Base-by-base conservation (phyloP, 37 sponge, comb jelly and placozoan genomes). In the Crambe crambe region DNA sequence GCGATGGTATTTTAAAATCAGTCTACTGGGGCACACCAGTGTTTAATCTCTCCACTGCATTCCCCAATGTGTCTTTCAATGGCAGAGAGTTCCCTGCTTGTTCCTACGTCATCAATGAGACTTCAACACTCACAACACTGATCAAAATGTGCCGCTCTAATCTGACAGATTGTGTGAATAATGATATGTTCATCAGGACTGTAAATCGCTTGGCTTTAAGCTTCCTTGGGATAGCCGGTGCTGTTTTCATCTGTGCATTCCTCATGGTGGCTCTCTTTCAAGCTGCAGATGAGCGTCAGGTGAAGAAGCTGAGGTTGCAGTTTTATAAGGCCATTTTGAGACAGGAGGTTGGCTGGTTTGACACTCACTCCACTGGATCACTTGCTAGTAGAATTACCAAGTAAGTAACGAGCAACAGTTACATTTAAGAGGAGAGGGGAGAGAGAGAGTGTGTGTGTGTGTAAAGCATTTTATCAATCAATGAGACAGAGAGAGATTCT, bases 291-390 rank as follows among this genome's bases (percentile, higher is more conserved):
- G n/a, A n/a, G n/a, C n/a, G n/a, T n/a, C n/a, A n/a, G n/a, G n/a
- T n/a, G n/a, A n/a, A n/a, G 32, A 83, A 87, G 58, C 83, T 94
- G 23, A 61, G 94, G 22, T 51, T 75, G 58, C 27, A n/a, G 18
- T 78, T 73, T 47, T 94, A 78, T 56, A 66, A 56, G 23, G 79
- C 94, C 29, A 79, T 94, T 36, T 73, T 94, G 76, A 73, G 85
- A 32, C 94, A 93, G 85, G 77, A 97, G 42, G 73, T 94, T 57
- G 87, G 89, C 2, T 97, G 89, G 92, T 97, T 94, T 83, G 97
- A 97, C 67, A 70, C 74, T 25, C 83, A 86, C 56, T 37, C 83
- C 23, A 78, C 75, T 36, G 92, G 92, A 72, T 88, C 86, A 56
- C 84, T 91, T 12, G 42, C 80, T 35, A 84, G 81, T 39, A 78